Evolutionary conservation across 1,140 invertebrate genomes (phyloP), one percentile per base, ranked within the genome.

Genomic region (Cotesia vestalis): DNA sequence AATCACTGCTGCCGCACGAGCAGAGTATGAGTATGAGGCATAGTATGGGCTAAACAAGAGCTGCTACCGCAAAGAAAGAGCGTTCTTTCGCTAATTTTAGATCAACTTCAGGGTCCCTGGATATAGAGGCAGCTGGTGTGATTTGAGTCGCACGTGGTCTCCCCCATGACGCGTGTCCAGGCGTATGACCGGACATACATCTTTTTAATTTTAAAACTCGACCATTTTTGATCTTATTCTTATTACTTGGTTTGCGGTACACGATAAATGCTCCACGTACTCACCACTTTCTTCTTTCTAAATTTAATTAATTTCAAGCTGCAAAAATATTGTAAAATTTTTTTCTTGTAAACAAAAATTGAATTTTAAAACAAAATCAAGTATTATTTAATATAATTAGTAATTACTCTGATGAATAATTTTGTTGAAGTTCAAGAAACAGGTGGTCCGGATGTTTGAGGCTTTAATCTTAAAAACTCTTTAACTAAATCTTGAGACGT

Each of bases 11-110:
- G 34, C 0, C 4, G 51, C 38, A 36, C 2, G 20, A 62, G 35
- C 12, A 73, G 20, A 52, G 35, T 27, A 73, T 55, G 40, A 70
- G 61, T 51, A 40, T 40, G 38, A 40, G 38, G 38, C 9, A 40
- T 4, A 2, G 9, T 40, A 46, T 46, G 40, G 40, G 6, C 40
- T 46, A 46, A 46, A 46, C 40, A 11, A 46, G 40, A 46, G 40
- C 11, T 46, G 40, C 40, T 46, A 46, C 40, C 20, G 57, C 60
- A 61, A 64, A 69, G 74, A 79, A 78, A 78, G 78, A 46, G 11
- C 5, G 40, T 46, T 46, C 40, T 77, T 69, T 74, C 60, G 83
- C 80, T 84, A 84, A 84, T 82, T 84, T 84, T 83, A 83, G 82
- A 81, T 79, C 76, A 73, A 79, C 71, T 75, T 75, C 74, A 75